phyloP scores from a whole-genome alignment of 2,888 invertebrate genomes.

The Mayetiola destructor region DNA sequence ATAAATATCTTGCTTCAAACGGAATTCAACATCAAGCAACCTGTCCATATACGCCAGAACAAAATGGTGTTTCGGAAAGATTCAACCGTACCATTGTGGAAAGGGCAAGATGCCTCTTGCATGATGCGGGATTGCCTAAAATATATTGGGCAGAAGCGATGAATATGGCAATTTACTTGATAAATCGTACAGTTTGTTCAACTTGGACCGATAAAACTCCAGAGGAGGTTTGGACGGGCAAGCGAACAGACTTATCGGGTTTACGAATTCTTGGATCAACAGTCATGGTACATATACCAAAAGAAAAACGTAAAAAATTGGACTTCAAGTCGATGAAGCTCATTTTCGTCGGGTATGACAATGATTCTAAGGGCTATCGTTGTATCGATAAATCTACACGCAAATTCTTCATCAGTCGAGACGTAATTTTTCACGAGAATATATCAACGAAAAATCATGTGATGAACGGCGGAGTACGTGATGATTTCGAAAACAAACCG shows the following conservation, averaged over 20 bases:
- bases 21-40: constrained; percentile 26
- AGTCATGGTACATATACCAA: constrained; percentile 25
- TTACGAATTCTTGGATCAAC: constrained; percentile 29
- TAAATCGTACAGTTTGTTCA: constrained; percentile 15
- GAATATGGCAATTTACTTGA: constrained; percentile 17
- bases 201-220: constrained; percentile 23
- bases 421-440: constrained; percentile 10
- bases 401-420: constrained; percentile 13
- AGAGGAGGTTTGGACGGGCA: constrained; percentile 27
- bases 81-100: constrained; percentile 23
- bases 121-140: constrained; percentile 20
- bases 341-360: constrained; percentile 8
- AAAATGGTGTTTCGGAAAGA: constrained; percentile 27
- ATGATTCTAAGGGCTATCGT: neutral
- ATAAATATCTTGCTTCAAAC: constrained; percentile 18
- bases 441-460: too few relatives aligned
- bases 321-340: constrained; percentile 24
- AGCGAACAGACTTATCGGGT: constrained; percentile 25
- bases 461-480: too few relatives aligned
- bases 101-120: constrained; percentile 22
- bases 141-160: constrained; percentile 27
- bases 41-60: constrained; percentile 25
- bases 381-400: constrained; percentile 19
- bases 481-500: neutral
- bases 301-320: constrained; percentile 24